Evolutionary conservation across 2,888 invertebrate genomes (phyloP).

Genomic region (Callyntrura guangdongensis): DNA sequence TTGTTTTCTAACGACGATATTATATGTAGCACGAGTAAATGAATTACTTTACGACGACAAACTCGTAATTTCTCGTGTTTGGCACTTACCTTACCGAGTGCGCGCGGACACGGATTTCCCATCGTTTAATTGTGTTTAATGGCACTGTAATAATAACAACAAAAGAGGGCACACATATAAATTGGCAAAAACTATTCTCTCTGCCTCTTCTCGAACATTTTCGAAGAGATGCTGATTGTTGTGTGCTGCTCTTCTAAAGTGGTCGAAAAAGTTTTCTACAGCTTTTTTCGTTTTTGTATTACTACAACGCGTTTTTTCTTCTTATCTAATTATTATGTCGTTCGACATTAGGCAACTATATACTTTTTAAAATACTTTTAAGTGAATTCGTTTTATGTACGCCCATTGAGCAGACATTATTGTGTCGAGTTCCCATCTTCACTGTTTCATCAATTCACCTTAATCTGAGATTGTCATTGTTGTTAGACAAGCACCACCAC

Average conservation of each 20-base stretch:
- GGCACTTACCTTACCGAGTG: constrained; percentile 49
- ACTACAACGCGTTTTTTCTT: constrained; percentile 2
- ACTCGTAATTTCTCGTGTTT: constrained; percentile 27
- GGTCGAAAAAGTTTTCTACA: constrained; percentile 31
- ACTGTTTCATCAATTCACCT: constrained; percentile 25
- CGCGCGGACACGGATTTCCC: constrained; percentile 58
- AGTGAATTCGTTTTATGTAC: constrained; percentile 38
- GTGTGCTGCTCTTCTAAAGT: constrained; percentile 16
- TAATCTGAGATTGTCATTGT: neutral
- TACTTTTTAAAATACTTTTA: constrained; percentile 2
- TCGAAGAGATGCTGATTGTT: neutral
- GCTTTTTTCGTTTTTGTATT: constrained; percentile 41
- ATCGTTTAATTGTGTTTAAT: constrained; percentile 64
- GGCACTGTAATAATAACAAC: constrained; percentile 9
- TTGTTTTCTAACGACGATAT: neutral
- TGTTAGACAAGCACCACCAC: neutral
- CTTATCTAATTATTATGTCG: neutral
- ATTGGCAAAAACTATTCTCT: constrained; percentile 24
- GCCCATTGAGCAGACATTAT: constrained; percentile 25
- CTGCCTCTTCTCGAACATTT: constrained; percentile 1
- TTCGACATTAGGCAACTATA: constrained; percentile 19
- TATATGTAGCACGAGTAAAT: constrained; percentile 18
- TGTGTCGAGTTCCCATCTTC: constrained; percentile 1
- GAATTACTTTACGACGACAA: constrained; percentile 9
- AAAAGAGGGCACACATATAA: constrained; percentile 25